phyloP scores from a whole-genome alignment of 2,797 vertebrate species.

The Hydrolagus colliei region DNA sequence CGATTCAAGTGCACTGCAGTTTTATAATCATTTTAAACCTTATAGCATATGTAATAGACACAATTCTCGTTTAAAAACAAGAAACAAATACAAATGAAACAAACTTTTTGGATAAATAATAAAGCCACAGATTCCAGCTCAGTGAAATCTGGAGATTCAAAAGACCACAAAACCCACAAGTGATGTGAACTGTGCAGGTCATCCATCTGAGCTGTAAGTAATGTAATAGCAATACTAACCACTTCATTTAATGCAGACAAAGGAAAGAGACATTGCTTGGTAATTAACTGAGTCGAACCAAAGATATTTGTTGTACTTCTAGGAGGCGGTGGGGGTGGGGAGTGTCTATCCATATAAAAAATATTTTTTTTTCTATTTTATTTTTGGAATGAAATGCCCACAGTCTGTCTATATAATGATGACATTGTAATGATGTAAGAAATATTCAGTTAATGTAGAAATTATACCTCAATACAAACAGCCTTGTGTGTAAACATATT shows the following conservation, averaged over 20 bases:
- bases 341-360: no score
- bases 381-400: not conserved
- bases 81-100: no score
- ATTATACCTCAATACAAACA: not conserved
- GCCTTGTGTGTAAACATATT: not conserved
- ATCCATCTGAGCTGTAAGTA: not conserved
- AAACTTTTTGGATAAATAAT: not conserved
- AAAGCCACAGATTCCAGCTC: not conserved
- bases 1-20: not conserved
- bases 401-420: not conserved
- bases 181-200: not conserved
- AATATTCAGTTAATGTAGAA: not conserved
- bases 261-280: not conserved
- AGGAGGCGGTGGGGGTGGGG: no score
- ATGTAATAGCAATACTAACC: not conserved
- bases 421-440: not conserved
- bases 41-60: not conserved
- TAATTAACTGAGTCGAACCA: not conserved
- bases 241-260: conserved; percentile 3
- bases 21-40: not conserved
- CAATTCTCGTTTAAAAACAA: not conserved
- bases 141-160: not conserved
- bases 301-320: not conserved
- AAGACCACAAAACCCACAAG: not conserved
- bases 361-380: not conserved